Evolutionary conservation across 1,140 invertebrate genomes (phyloP), one percentile per base, ranked within the genome.

Genomic region (Leptonema lineaticorne): DNA sequence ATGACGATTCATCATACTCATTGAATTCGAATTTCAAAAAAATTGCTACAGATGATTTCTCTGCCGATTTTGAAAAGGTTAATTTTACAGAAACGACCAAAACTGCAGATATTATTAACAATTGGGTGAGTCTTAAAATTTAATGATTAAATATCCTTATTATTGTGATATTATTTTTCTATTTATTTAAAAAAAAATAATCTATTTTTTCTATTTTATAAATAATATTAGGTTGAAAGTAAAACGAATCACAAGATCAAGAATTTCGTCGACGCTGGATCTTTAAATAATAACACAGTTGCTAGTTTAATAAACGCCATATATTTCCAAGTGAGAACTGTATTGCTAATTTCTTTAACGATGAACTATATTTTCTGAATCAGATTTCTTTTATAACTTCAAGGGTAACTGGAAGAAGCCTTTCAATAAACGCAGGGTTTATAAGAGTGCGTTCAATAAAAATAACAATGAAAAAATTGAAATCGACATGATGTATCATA

Each of bases 241-340:
- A 67, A 72, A 50, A 72, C 70, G 18, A 72, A 72, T 29, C 33
- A 69, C 24, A 72, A 60, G 50, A 72, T 72, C 16, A 69, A 72
- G 37, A 63, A 72, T 33, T 75, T 91, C n/a, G 79, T 92, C n/a
- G n/a, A n/a, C 48, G 69, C 78, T 18, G 64, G 77, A 74, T 83
- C 76, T 69, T 75, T 76, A 67, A 68, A 81, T 67, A 74, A 75
- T 6, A 69, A 78, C 16, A 86, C 85, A 68, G 82, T 76, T 64
- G 45, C 92, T 30, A 81, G 93, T 5, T 76, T 93, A 1, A 78
- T 91, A 1, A 93, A 93, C 79, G 90, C 90, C 2, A 83, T 94
- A 48, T 91, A 93, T 75, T 94, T 94, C 78, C 92, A 92, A 78
- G 89, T 71, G 20, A 29, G 28, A 27, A 29, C 1, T n/a, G n/a